Percentiles rank a stretch among this genome's conserved stretches.
These are phyloP conservation scores for Mimas tiliae DNA, from an alignment of 2,888 invertebrate genomes.

Conservation along the genomic window DNA sequence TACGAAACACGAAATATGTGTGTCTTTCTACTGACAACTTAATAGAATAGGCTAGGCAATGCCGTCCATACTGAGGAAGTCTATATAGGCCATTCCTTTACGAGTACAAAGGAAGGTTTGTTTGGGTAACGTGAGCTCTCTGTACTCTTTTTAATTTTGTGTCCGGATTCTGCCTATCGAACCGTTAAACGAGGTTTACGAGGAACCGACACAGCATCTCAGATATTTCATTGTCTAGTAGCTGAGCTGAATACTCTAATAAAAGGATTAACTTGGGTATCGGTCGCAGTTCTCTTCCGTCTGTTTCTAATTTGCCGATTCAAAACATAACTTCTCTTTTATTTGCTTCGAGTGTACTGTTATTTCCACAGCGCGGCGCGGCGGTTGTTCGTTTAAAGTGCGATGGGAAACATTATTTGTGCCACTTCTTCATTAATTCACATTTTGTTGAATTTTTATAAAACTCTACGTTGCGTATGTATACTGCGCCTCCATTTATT, in stretches of 20 bases:
- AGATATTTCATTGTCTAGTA: constrained; percentile 57
- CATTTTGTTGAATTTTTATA: not conserved
- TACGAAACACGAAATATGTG: too few relatives aligned
- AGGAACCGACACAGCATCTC: constrained; percentile 49
- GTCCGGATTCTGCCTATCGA: constrained; percentile 40
- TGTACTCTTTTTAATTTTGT: constrained; percentile 23
- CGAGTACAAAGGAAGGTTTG: not conserved
- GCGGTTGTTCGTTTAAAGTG: not conserved
- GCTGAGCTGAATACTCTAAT: constrained; percentile 53
- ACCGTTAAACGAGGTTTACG: constrained; percentile 58
- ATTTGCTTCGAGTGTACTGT: not conserved
- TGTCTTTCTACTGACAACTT: not conserved
- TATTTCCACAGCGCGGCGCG: not conserved
- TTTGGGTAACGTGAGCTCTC: not conserved
- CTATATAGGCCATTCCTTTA: not conserved
- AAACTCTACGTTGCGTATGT: not conserved
- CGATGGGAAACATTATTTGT: not conserved
- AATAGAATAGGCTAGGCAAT: not conserved
- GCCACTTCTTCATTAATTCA: not conserved
- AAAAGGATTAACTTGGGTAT: constrained; percentile 46
- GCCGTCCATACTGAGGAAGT: not conserved
- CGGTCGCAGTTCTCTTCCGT: constrained; percentile 34
- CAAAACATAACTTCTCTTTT: not conserved
- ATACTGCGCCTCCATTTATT: too few relatives aligned
- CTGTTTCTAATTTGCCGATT: constrained; percentile 31